Evolutionary conservation across 1,140 invertebrate species (phyloP).

Genomic region (Bombus balteatus): DNA sequence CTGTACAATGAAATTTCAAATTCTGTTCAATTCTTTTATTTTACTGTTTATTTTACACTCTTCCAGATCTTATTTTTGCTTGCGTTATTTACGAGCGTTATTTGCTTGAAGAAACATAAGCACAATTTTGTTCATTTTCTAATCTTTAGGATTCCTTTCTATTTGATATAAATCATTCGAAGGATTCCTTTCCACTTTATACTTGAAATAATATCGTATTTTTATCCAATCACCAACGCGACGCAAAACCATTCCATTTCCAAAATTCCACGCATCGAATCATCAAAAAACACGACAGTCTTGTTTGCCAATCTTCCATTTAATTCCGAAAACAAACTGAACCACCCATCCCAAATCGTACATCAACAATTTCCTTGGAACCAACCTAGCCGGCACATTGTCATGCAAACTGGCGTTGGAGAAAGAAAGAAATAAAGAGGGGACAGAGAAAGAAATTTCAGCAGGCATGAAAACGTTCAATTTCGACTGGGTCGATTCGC

Average conservation of each 20-base stretch:
- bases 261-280: neutral
- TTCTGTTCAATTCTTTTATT: neutral
- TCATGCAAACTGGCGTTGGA: constrained; percentile 30
- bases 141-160: neutral
- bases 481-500: constrained; percentile 3
- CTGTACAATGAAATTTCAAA: neutral
- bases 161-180: neutral
- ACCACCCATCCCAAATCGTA: neutral
- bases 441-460: constrained; percentile 12
- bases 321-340: neutral
- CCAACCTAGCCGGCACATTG: neutral
- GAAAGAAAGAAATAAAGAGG: neutral
- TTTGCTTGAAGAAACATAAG: too few relatives aligned
- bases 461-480: constrained; percentile 10
- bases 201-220: too few relatives aligned
- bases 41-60: neutral
- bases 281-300: neutral
- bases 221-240: too few relatives aligned
- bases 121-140: too few relatives aligned
- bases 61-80: neutral
- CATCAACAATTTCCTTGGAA: constrained; percentile 8
- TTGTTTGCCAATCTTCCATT: neutral
- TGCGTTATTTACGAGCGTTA: too few relatives aligned
- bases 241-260: neutral
- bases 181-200: neutral